These are phyloP conservation scores for Axis porcinus DNA, from an alignment of 2,113 vertebrate species.

Conservation along the genomic window DNA sequence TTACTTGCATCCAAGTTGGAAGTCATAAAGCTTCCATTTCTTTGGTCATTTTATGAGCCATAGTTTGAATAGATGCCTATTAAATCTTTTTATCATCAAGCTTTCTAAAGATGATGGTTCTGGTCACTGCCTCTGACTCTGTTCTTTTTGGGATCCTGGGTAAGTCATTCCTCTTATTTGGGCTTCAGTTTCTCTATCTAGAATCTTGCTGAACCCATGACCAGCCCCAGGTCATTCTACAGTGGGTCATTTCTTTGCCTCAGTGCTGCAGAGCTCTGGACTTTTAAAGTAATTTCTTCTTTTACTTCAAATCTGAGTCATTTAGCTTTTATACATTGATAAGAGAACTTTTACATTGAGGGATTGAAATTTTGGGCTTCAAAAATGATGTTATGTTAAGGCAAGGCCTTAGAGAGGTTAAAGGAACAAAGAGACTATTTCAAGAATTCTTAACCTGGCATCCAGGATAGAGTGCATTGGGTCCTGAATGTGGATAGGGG, in stretches of 20 bases:
- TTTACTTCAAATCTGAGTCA: not conserved
- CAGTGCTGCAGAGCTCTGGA: not conserved
- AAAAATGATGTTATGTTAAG: not conserved
- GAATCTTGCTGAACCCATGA: not conserved
- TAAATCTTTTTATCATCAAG: slow-evolving; percentile 93
- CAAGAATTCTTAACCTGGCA: not conserved
- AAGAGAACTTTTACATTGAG: not conserved
- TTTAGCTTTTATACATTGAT: not conserved
- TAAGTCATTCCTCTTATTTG: not conserved
- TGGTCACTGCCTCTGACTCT: not conserved
- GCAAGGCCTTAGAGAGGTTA: not conserved
- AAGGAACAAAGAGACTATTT: not conserved
- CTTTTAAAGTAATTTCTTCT: not conserved
- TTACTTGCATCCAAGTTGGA: slow-evolving; percentile 84
- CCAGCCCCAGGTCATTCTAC: not conserved
- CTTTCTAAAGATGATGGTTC: slow-evolving; percentile 74
- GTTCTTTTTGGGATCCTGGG: not conserved
- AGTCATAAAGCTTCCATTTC: slow-evolving; percentile 88
- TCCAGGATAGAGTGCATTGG: not conserved
- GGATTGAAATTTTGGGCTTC: not conserved
- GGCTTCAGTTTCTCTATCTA: not conserved
- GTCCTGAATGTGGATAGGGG: not conserved
- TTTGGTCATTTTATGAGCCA: slow-evolving; percentile 94
- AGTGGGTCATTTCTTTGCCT: not conserved
- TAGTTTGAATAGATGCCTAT: slow-evolving; percentile 89